Conservation (phyloP, 2,797 vertebrate genomes). For the Aratinga solstitialis region DNA sequence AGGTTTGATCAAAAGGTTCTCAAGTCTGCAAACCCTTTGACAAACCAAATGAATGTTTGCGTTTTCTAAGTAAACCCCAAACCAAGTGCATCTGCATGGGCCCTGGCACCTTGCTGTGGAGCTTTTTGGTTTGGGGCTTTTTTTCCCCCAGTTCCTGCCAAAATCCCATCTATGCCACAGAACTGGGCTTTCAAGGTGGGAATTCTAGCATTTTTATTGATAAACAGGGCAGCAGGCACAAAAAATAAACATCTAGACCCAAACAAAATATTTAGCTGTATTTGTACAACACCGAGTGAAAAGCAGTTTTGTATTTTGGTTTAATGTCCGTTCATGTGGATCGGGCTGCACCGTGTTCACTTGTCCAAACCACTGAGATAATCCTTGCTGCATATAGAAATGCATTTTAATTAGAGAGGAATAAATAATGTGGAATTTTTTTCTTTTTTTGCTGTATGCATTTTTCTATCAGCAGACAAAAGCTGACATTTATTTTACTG, state of each 20-base stretch:
- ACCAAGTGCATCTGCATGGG: neutral
- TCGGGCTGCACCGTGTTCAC: neutral
- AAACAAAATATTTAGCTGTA: neutral
- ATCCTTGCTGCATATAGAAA: slow-evolving; percentile 14
- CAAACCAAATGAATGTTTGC: neutral
- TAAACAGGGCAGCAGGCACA: neutral
- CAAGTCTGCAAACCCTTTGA: slow-evolving; percentile 37
- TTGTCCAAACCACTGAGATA: slow-evolving; percentile 21
- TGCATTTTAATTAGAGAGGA: slow-evolving; percentile 31
- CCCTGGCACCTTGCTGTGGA: neutral
- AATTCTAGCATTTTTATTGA: neutral
- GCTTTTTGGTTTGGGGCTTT: neutral
- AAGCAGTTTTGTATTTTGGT: neutral
- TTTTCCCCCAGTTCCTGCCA: neutral
- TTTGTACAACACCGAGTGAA: neutral
- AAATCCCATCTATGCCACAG: neutral
- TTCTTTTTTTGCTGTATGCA: neutral
- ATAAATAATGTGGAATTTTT: slow-evolving; percentile 9
- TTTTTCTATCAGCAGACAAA: slow-evolving; percentile 60
- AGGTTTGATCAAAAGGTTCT: slow-evolving; percentile 56
- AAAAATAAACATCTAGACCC: neutral
- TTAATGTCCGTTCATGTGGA: neutral
- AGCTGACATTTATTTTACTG: slow-evolving; percentile 55
- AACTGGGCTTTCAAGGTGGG: neutral
- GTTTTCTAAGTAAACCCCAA: slow-evolving; percentile 28